phyloP scores from a whole-genome alignment of 2,113 vertebrate species.

The Alethe diademata region DNA sequence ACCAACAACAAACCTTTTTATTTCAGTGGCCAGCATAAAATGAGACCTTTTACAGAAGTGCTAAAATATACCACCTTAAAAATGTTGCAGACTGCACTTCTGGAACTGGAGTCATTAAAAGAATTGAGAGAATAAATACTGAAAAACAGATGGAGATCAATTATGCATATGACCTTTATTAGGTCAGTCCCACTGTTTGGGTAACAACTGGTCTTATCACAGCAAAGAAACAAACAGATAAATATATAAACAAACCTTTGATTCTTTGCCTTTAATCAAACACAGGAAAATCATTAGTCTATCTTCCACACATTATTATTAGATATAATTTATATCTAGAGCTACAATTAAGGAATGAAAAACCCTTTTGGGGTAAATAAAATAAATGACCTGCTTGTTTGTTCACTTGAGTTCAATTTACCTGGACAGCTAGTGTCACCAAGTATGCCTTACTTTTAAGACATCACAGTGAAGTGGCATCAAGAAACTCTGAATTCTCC shows the following conservation, averaged over 20 bases:
- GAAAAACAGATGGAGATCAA: conserved; percentile 31
- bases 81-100: background rate
- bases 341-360: conserved; percentile 40
- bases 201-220: conserved; percentile 10
- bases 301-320: background rate
- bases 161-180: conserved; percentile 41
- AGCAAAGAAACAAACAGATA: conserved; percentile 47
- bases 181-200: conserved; percentile 7
- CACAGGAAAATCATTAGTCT: conserved; percentile 29
- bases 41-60: background rate
- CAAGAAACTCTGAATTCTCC: background rate
- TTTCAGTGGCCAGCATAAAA: background rate
- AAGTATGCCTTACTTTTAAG: background rate
- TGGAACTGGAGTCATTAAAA: conserved; percentile 21
- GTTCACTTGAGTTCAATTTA: background rate
- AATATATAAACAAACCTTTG: conserved; percentile 43
- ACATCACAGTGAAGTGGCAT: background rate
- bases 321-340: background rate
- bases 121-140: conserved; percentile 38
- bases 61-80: conserved; percentile 47
- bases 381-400: background rate
- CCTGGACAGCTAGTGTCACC: background rate
- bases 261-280: conserved; percentile 50
- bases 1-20: conserved; percentile 13
- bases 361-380: conserved; percentile 26